Percentiles rank a stretch among this genome's conserved stretches.
These are phyloP conservation scores for Crioceris asparagi DNA, from an alignment of 2,888 invertebrate species.

Conservation along the genomic window DNA sequence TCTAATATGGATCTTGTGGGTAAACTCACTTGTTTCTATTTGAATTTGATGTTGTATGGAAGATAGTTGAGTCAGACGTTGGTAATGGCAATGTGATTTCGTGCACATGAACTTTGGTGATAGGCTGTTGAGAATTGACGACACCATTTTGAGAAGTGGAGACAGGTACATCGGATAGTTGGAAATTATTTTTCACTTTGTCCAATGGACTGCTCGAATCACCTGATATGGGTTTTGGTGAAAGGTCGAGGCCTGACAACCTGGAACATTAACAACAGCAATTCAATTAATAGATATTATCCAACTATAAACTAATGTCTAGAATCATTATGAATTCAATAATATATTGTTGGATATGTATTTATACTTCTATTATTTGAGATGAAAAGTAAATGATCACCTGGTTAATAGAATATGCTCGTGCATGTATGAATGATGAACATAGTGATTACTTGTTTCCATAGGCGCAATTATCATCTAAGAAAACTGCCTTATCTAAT, in stretches of 20 bases:
- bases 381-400: no score
- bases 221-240: conserved; percentile 27
- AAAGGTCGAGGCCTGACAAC: conserved; percentile 32
- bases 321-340: no score
- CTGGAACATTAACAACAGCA: conserved; percentile 18
- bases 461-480: conserved; percentile 21
- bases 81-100: conserved; percentile 28
- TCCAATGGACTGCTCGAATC: conserved; percentile 30
- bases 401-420: conserved; percentile 38
- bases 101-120: conserved; percentile 26
- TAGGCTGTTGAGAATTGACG: conserved; percentile 17
- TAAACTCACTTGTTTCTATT: conserved; percentile 31
- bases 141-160: conserved; percentile 26
- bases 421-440: conserved; percentile 36
- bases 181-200: conserved; percentile 32
- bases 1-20: no score
- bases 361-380: no score
- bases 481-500: no score
- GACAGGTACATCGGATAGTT: conserved; percentile 25
- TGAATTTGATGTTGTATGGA: conserved; percentile 24
- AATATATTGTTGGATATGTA: no score
- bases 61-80: conserved; percentile 29
- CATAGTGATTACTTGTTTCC: conserved; percentile 29
- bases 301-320: no score
- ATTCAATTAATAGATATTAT: neutral